Evolutionary conservation across 2,113 vertebrate genomes (phyloP), one percentile per base, ranked within the genome.

Genomic region (Catharus fuscescens): DNA sequence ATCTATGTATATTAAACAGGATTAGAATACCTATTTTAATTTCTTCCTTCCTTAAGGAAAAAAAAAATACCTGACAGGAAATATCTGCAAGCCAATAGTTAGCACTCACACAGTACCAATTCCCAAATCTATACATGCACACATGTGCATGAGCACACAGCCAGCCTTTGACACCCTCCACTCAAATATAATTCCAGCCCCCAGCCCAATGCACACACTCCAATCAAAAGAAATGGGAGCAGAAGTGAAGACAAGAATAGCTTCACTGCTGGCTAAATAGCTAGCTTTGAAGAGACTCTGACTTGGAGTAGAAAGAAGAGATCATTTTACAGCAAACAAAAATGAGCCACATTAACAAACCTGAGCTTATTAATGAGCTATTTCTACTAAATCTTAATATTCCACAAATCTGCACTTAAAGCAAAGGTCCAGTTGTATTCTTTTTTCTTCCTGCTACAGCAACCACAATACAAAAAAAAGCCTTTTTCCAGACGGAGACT

Each of bases 111-210:
- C 10, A 48, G 20, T 61, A 62, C 10, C 66, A n/a, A 52, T 17
- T 72, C 12, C 18, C n/a, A 32, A 48, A 83, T 60, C 31, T 45
- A 64, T 29, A 86, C 5, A 45, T 16, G 48, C 3, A 40, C 23
- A 61, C 9, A 32, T 0, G 4, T 4, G 10, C 11, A n/a, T 2
- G 5, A 8, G 23, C 19, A 47, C 32, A 50, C 15, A 69, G 8
- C 67, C 1, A 25, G 15, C 9, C 9, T 70, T 19, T 81, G n/a
- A 57, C 53, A 67, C 29, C 20, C 21, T 85, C 13, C 26, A 9
- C n/a, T 70, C 17, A 60, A 24, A 67, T 8, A 12, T 14, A 57
- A 66, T 11, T 18, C 1, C 6, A 2, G 7, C 2, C 3, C 8
- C 9, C 24, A 74, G 29, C 20, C 3, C 32, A 50, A 31, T 3